Evolutionary conservation across 2,113 vertebrate genomes (phyloP).

Genomic region (Hepsetus odoe): DNA sequence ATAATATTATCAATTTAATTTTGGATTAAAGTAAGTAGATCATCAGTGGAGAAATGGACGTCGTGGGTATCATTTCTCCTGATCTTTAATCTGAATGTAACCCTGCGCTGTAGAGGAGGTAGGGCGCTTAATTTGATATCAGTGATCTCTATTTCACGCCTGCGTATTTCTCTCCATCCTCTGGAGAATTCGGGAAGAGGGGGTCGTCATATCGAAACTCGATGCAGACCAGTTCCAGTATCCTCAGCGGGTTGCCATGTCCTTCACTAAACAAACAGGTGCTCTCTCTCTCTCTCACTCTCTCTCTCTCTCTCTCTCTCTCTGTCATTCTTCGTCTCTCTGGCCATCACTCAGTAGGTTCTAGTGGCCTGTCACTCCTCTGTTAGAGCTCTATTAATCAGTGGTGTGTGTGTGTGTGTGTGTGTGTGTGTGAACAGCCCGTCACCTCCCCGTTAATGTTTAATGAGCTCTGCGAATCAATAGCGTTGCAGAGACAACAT

Average conservation of each 20-base stretch:
- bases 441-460: conserved; percentile 70
- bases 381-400: conserved; percentile 75
- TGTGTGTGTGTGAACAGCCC: conserved; percentile 33
- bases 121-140: conserved; percentile 20
- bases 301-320: conserved; percentile 36
- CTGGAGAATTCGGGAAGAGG: not conserved
- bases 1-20: no score
- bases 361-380: conserved; percentile 55
- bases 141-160: conserved; percentile 32
- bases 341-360: conserved; percentile 61
- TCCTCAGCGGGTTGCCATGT: conserved; percentile 66
- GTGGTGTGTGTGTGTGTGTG: conserved; percentile 34
- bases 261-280: conserved; percentile 66
- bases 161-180: conserved; percentile 21
- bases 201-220: conserved; percentile 64
- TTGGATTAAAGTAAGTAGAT: no score
- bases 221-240: conserved; percentile 73
- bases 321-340: conserved; percentile 20
- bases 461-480: conserved; percentile 75
- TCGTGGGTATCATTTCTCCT: not conserved
- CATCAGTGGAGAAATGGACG: not conserved
- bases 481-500: conserved; percentile 68
- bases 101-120: not conserved
- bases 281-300: conserved; percentile 33
- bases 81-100: not conserved